Conservation (phyloP, 2,113 vertebrate species). For the Varanus komodoensis region DNA sequence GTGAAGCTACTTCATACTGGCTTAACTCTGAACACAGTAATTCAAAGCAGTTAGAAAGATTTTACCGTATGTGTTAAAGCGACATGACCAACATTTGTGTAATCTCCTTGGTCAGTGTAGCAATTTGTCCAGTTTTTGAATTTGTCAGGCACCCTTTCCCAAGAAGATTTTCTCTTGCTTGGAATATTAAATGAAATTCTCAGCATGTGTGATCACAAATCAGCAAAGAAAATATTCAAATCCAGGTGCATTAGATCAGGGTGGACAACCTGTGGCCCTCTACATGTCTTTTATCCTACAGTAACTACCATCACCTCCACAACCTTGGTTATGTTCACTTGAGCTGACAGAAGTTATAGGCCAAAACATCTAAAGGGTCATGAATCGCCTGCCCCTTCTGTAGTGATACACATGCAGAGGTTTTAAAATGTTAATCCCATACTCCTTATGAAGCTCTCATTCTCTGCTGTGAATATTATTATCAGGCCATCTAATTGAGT, state of each 20-base stretch:
- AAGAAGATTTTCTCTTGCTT: neutral
- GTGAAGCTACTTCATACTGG: neutral
- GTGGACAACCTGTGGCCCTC: too few species aligned
- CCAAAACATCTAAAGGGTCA: too few species aligned
- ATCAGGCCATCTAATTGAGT: neutral
- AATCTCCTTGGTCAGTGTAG: neutral
- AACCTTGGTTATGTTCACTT: too few species aligned
- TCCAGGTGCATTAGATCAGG: too few species aligned
- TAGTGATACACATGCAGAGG: neutral
- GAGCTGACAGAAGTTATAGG: too few species aligned
- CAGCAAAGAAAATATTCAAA: neutral
- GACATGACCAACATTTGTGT: neutral
- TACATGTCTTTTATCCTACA: too few species aligned
- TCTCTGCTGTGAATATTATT: neutral
- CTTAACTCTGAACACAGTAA: neutral
- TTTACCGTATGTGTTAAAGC: neutral
- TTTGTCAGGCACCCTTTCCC: neutral
- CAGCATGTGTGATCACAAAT: neutral
- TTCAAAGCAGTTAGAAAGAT: neutral
- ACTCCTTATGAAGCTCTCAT: neutral
- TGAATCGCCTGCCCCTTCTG: neutral
- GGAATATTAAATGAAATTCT: neutral
- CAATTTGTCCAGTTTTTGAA: neutral
- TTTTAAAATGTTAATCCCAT: neutral
- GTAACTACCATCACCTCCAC: too few species aligned